Percentiles rank a stretch among this genome's conserved stretches.
phyloP scores from a whole-genome alignment of 2,888 invertebrate species.

The Chrysodeixis includens region DNA sequence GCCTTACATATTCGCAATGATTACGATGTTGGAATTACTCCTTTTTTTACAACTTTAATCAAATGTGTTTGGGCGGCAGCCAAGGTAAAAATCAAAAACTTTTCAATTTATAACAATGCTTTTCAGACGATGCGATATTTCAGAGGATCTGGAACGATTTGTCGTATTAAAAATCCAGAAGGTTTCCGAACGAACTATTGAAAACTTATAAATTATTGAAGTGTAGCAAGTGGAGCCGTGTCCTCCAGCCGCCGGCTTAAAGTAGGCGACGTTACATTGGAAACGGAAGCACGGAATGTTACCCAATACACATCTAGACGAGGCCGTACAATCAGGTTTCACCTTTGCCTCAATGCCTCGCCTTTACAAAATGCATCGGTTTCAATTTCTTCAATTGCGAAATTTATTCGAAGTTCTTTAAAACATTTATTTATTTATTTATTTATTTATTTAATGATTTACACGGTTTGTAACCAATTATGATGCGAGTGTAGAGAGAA shows the following conservation, averaged over 20 bases:
- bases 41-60: conserved; percentile 33
- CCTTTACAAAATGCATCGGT: conserved; percentile 59
- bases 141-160: conserved; percentile 13
- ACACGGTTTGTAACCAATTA: too few relatives aligned
- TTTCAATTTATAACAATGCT: conserved; percentile 27
- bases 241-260: conserved; percentile 40
- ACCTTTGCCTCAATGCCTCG: conserved; percentile 79
- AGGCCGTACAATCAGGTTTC: conserved; percentile 78
- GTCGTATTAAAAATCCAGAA: conserved; percentile 12
- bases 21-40: conserved; percentile 38
- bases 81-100: conserved; percentile 39
- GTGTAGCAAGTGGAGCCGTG: conserved; percentile 25
- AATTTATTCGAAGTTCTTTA: conserved; percentile 56
- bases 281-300: conserved; percentile 83
- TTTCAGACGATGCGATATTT: conserved; percentile 5
- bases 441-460: too few relatives aligned
- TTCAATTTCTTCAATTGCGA: conserved; percentile 64
- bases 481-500: conserved; percentile 26
- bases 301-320: conserved; percentile 75
- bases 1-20: conserved; percentile 20
- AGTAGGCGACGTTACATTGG: conserved; percentile 63
- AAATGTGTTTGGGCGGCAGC: conserved; percentile 37
- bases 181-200: conserved; percentile 12
- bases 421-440: too few relatives aligned
- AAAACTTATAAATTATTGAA: conserved; percentile 29